Evolutionary conservation across 2,113 vertebrate genomes (phyloP).

Genomic region (Pontoporia blainvillei): DNA sequence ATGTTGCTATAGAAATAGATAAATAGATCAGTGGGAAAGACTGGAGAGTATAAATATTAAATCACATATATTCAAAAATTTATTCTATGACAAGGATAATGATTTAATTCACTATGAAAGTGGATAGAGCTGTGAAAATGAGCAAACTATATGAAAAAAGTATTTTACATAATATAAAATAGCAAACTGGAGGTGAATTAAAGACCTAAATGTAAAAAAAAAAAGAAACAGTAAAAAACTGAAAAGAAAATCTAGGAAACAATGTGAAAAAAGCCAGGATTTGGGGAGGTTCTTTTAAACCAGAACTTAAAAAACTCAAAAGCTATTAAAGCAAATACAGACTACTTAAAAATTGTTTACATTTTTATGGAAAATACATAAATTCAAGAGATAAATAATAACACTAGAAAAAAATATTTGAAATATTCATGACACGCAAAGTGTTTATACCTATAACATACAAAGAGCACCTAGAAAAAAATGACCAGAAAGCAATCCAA

Average conservation of each 20-base stretch:
- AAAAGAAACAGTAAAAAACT: not conserved
- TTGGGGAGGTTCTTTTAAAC: not conserved
- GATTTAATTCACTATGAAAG: not conserved
- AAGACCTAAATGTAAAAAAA: not conserved
- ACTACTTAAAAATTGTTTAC: not conserved
- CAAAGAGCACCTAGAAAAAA: not conserved
- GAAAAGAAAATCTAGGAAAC: not conserved
- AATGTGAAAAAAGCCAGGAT: not conserved
- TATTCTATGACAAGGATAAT: not conserved
- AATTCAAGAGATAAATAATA: not conserved
- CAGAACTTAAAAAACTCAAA: not conserved
- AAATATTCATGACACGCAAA: not conserved
- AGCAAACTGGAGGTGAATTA: not conserved
- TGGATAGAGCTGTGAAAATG: not conserved
- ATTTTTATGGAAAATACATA: not conserved
- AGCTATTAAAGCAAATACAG: not conserved
- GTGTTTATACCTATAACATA: not conserved
- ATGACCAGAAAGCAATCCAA: not conserved
- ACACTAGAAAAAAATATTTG: conserved; percentile 12
- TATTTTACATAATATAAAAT: not conserved
- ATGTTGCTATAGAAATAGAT: not conserved
- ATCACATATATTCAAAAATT: not conserved
- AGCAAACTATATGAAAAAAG: not conserved
- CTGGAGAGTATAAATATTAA: conserved; percentile 12
- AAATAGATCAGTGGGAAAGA: not conserved